Evolutionary conservation across 2,888 invertebrate genomes (phyloP), one percentile per base, ranked within the genome.

Genomic region (Drosophila suboccidentalis): DNA sequence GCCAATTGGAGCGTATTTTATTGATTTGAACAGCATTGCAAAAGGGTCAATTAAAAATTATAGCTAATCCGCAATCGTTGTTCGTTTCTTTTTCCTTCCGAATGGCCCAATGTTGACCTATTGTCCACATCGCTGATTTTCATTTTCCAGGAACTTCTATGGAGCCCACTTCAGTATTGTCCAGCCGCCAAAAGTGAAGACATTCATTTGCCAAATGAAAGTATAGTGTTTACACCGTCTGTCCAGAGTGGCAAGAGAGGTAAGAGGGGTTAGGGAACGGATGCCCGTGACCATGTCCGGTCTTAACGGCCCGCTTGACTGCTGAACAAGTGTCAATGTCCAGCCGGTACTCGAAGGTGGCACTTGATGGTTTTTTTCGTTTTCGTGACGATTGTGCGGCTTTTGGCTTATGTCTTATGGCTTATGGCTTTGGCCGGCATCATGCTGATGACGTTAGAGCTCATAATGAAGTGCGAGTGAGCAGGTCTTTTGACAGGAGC

Each of bases 241-340:
- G 43, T 11, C 22, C 19, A 39, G 11, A 3, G 34, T 13, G 34
- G 50, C 5, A 15, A 13, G 22, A 32, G 13, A 11, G 17, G 4
- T 9, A n/a, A 9, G 32, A 32, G 13, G 9, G 32, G 6, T 9
- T 9, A 9, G 60, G 34, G 11, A 54, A 32, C 51, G 54, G 50
- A 47, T 63, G 64, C 70, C 62, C 49, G 44, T 58, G 75, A 46
- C 41, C 54, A 75, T 77, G 71, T 72, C 75, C 75, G 72, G 67
- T 61, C 26, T 26, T 26, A 26, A 26, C 74, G 55, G 66, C 64
- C 64, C 64, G 59, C 36, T 49, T 65, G 62, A 59, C 70, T 71
- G 67, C 59, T 51, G 65, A 73, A 65, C 89, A 83, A 87, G 89
- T 87, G 86, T 87, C 86, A 87, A 88, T 87, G 86, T 82, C 87